phyloP scores from a whole-genome alignment of 1,140 invertebrate genomes.

The Leptopilina boulardi region DNA sequence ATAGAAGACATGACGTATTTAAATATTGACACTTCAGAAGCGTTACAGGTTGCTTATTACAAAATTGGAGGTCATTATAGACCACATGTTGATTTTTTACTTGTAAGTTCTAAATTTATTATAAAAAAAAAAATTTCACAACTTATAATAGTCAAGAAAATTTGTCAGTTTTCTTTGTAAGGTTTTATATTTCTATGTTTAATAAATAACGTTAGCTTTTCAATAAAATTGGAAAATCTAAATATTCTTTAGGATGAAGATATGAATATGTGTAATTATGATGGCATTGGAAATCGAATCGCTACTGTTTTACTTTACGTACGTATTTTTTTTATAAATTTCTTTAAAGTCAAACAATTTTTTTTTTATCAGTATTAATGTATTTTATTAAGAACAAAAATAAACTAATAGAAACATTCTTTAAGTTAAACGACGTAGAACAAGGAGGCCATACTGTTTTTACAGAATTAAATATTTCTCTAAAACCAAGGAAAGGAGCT shows the following conservation, averaged over 20 bases:
- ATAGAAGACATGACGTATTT: background rate
- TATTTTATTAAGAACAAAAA: background rate
- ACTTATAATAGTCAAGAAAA: no score
- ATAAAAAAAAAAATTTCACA: no score
- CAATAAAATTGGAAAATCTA: no score
- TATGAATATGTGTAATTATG: background rate
- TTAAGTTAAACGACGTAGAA: background rate
- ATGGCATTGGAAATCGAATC: background rate
- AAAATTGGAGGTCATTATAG: background rate
- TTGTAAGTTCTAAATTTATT: background rate
- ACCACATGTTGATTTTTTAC: background rate
- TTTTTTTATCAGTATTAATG: background rate
- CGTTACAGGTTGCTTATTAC: background rate
- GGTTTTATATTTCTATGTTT: no score
- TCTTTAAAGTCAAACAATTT: no score
- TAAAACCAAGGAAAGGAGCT: background rate
- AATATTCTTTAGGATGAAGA: background rate
- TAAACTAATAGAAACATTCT: no score
- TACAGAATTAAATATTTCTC: background rate
- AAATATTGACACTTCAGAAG: background rate
- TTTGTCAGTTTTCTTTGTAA: no score
- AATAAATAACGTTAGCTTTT: no score
- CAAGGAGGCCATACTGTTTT: background rate
- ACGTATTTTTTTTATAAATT: no score
- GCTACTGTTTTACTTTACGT: background rate